phyloP scores from a whole-genome alignment of 2,113 vertebrate genomes.

The Haemorhous mexicanus region DNA sequence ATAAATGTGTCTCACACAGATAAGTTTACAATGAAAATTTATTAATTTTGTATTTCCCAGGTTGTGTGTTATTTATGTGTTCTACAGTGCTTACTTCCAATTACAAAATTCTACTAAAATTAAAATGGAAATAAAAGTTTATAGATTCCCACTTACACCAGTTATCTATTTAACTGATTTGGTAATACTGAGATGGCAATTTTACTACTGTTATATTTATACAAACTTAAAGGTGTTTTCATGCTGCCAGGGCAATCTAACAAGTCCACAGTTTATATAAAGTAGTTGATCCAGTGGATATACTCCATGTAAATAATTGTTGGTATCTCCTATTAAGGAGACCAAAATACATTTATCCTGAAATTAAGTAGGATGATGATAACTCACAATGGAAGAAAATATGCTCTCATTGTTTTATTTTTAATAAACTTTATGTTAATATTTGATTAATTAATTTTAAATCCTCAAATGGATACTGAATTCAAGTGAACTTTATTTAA shows the following conservation, averaged over 20 bases:
- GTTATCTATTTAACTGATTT: neutral
- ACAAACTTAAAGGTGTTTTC: neutral
- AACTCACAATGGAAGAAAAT: neutral
- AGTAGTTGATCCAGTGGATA: neutral
- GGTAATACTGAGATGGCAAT: neutral
- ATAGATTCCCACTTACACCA: neutral
- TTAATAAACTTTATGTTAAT: neutral
- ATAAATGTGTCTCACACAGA: neutral
- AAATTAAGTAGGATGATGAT: neutral
- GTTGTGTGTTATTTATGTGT: neutral
- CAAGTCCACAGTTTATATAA: neutral
- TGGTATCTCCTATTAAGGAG: neutral
- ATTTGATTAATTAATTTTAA: neutral
- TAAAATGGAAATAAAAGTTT: neutral
- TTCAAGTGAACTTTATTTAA: neutral
- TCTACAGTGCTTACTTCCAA: neutral
- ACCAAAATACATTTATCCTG: neutral
- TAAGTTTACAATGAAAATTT: neutral
- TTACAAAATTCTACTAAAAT: neutral
- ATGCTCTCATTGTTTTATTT: rapidly evolving
- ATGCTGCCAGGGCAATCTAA: neutral
- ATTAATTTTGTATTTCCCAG: neutral
- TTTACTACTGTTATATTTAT: neutral
- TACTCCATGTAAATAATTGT: neutral
- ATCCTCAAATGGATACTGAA: neutral